phyloP scores from a whole-genome alignment of 1,140 invertebrate species.

The Rhopalosiphum padi region DNA sequence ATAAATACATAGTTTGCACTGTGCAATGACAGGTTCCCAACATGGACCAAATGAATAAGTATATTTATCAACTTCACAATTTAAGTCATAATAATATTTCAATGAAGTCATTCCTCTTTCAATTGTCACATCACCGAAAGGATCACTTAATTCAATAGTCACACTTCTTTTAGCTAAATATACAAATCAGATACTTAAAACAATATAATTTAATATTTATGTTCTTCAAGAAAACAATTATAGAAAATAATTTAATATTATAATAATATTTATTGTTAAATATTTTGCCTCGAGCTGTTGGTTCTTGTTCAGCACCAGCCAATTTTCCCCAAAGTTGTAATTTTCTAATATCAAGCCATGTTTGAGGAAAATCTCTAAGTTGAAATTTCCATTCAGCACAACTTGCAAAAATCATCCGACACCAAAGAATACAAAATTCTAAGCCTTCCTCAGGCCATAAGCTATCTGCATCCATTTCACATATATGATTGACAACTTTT shows the following conservation, averaged over 20 bases:
- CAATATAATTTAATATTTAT: neutral
- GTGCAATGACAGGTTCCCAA: conserved; percentile 97
- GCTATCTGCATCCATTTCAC: conserved; percentile 79
- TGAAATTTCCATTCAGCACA: conserved; percentile 86
- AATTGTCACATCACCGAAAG: conserved; percentile 75
- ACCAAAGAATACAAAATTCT: conserved; percentile 93
- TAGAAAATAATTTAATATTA: neutral
- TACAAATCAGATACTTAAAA: neutral
- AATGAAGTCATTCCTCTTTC: conserved; percentile 90
- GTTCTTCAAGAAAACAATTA: neutral
- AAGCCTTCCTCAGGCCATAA: conserved; percentile 91
- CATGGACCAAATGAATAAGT: conserved; percentile 96
- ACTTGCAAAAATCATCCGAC: conserved; percentile 80
- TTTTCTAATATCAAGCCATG: conserved; percentile 81
- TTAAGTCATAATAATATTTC: conserved; percentile 98
- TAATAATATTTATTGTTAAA: neutral
- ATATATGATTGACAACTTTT: conserved; percentile 76
- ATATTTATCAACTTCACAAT: conserved; percentile 87
- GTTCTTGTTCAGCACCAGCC: conserved; percentile 87
- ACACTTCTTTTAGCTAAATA: conserved; percentile 74
- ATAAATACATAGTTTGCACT: conserved; percentile 85
- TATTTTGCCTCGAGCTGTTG: conserved; percentile 75
- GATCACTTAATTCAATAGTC: conserved; percentile 75
- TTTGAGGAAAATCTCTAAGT: conserved; percentile 95
- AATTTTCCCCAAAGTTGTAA: conserved; percentile 89